Evolutionary conservation across 2,113 vertebrate species (phyloP).

Genomic region (Mormyrus iriodes): DNA sequence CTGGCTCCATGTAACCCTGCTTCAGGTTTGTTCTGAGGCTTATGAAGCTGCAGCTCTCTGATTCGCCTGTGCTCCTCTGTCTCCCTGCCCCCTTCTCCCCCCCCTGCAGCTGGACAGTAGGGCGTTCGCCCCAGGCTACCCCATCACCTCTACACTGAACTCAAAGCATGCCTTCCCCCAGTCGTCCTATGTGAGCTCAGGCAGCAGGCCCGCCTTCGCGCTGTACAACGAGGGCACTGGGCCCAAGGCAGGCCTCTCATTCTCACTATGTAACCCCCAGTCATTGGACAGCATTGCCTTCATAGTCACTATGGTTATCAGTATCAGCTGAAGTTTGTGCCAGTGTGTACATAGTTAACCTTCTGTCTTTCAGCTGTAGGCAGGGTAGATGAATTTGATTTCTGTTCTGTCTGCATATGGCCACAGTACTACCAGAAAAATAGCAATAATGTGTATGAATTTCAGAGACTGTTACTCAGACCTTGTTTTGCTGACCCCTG

Average conservation of each 20-base stretch:
- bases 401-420: not conserved
- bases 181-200: conserved; percentile 27
- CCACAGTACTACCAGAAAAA: not conserved
- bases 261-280: not conserved
- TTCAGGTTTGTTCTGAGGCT: not conserved
- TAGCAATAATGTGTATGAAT: not conserved
- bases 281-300: not conserved
- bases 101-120: conserved; percentile 57
- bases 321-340: not conserved
- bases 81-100: not conserved
- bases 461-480: not conserved
- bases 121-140: conserved; percentile 51
- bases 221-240: conserved; percentile 42
- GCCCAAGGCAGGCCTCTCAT: conserved; percentile 55
- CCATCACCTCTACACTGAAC: conserved; percentile 59
- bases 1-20: not conserved
- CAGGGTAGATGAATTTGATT: not conserved
- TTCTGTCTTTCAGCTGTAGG: not conserved
- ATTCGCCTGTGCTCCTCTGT: not conserved
- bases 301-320: not conserved
- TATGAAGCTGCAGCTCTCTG: not conserved
- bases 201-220: conserved; percentile 34
- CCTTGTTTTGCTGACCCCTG: not conserved
- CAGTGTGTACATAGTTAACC: not conserved
- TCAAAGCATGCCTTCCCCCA: conserved; percentile 57